Conservation (phyloP, 2,797 vertebrate species). For the Pantherophis vulpinus region DNA sequence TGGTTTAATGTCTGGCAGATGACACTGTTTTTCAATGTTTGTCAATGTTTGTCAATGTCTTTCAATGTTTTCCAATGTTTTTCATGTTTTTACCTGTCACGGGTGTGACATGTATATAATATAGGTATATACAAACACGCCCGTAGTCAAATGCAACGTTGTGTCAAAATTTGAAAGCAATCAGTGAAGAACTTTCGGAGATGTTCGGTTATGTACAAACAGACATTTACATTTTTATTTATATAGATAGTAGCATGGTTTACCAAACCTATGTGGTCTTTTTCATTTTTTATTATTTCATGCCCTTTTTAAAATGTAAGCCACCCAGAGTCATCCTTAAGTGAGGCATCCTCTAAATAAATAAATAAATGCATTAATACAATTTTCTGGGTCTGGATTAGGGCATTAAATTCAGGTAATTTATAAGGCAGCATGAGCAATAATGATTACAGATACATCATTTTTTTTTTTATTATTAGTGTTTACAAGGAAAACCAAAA, state of each 20-base stretch:
- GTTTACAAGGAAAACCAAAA: constrained; percentile 21
- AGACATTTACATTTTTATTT: no score
- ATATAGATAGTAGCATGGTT: background rate
- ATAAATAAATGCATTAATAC: background rate
- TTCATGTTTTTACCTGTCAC: no score
- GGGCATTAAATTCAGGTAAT: background rate
- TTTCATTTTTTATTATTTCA: background rate
- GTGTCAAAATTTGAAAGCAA: no score
- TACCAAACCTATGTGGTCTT: background rate
- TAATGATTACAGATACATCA: background rate
- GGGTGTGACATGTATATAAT: no score
- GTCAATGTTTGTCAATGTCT: no score
- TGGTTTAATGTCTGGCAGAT: no score
- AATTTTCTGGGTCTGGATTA: background rate
- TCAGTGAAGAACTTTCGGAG: no score
- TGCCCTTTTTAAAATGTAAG: background rate
- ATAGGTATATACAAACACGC: no score
- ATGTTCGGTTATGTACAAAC: no score
- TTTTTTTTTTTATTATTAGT: background rate
- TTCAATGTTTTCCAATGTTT: no score
- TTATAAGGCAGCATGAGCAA: background rate
- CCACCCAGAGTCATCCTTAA: background rate
- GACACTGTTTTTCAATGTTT: no score
- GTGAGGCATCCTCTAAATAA: background rate
- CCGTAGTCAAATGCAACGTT: no score